Evolutionary conservation across 92 coral and sea anemone species (phyloP).

Genomic region (Palythoa caribaeorum): DNA sequence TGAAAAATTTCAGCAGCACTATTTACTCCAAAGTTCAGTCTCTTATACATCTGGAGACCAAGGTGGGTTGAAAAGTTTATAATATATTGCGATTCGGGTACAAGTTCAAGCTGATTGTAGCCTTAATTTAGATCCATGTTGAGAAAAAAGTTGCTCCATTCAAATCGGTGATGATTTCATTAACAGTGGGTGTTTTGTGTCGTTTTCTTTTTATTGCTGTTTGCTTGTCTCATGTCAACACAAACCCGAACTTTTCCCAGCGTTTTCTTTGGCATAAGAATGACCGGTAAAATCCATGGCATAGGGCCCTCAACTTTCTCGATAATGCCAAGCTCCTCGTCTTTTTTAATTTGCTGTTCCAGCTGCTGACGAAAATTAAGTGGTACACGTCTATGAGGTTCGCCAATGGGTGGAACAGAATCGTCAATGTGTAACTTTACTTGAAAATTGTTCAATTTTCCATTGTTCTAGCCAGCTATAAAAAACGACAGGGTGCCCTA

Average conservation of each 20-base stretch:
- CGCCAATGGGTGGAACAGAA: constrained; percentile 4
- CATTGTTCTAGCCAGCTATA: too few species aligned
- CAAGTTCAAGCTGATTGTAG: constrained; percentile 44
- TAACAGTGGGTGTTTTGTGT: constrained; percentile 48
- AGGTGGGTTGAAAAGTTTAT: constrained; percentile 45
- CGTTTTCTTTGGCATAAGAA: constrained; percentile 49
- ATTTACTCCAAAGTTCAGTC: constrained; percentile 55
- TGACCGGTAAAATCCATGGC: constrained; percentile 33
- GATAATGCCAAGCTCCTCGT: constrained; percentile 42
- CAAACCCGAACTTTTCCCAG: constrained; percentile 44
- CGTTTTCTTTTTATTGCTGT: constrained; percentile 46
- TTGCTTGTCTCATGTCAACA: constrained; percentile 19
- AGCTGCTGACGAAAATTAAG: constrained; percentile 46
- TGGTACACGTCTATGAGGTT: constrained; percentile 48
- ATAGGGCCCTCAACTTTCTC: constrained; percentile 50
- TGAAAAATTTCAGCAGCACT: constrained; percentile 69
- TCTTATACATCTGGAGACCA: constrained; percentile 28
- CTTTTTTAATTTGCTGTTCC: constrained; percentile 31
- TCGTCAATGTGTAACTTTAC: not conserved
- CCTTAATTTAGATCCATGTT: constrained; percentile 56
- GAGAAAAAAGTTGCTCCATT: constrained; percentile 34
- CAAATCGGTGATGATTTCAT: constrained; percentile 34
- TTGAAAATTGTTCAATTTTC: not conserved
- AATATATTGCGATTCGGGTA: constrained; percentile 35
- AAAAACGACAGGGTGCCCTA: too few species aligned